phyloP scores from a whole-genome alignment of 2,113 vertebrate species.

The Ailuropoda melanoleuca region DNA sequence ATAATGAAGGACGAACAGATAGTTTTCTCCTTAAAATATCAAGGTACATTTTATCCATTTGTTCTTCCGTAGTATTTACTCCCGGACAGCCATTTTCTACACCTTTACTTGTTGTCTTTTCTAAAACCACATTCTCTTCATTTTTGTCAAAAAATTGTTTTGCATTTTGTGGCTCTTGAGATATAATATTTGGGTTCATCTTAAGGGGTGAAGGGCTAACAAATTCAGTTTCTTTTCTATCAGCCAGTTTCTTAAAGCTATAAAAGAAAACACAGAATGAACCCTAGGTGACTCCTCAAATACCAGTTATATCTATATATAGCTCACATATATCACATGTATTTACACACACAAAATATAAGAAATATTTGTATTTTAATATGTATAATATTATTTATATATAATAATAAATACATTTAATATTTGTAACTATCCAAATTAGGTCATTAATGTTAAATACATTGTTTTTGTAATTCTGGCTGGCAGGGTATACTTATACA shows the following conservation, averaged over 20 bases:
- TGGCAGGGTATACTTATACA: neutral
- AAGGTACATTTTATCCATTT: constrained; percentile 71
- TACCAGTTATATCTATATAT: neutral
- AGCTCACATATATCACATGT: neutral
- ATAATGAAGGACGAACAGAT: constrained; percentile 51
- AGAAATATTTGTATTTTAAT: neutral
- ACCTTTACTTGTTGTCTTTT: neutral
- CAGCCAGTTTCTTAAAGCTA: constrained; percentile 74
- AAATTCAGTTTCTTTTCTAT: constrained; percentile 69
- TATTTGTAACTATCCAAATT: neutral
- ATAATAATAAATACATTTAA: neutral
- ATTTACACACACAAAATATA: neutral
- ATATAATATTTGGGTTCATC: neutral
- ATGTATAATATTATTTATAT: neutral
- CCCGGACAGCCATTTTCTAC: constrained; percentile 40
- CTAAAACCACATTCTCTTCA: constrained; percentile 68
- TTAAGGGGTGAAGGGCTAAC: constrained; percentile 44
- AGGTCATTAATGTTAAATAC: neutral
- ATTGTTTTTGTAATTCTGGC: constrained; percentile 19
- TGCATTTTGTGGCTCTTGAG: constrained; percentile 58
- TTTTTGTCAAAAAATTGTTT: constrained; percentile 34
- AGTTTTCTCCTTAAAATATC: constrained; percentile 62
- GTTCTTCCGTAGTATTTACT: constrained; percentile 58
- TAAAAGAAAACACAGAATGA: constrained; percentile 59
- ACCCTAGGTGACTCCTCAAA: neutral